Evolutionary conservation across 2,888 invertebrate species (phyloP).

Genomic region (Zelleria hepariella): DNA sequence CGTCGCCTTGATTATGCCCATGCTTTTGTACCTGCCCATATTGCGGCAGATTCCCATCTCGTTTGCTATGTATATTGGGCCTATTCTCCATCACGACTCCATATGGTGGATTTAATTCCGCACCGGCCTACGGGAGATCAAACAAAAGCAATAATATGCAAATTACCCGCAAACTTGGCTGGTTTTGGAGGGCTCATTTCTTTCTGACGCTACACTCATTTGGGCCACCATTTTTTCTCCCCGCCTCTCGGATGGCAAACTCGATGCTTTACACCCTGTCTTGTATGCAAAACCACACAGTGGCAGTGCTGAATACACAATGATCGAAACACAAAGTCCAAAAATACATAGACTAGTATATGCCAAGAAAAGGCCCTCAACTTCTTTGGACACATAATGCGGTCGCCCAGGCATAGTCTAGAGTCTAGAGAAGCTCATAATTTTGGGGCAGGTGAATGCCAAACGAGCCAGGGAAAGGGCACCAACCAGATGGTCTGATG

Average conservation of each 20-base stretch:
- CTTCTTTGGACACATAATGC: too few species aligned
- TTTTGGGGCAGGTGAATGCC: too few species aligned
- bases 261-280: background rate
- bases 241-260: background rate
- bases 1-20: background rate
- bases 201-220: background rate
- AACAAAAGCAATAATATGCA: constrained; percentile 3
- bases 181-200: background rate
- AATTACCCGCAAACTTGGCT: background rate
- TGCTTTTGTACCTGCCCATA: background rate
- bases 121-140: background rate
- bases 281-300: background rate
- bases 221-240: background rate
- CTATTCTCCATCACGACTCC: background rate
- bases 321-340: background rate
- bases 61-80: background rate
- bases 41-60: background rate
- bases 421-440: too few species aligned
- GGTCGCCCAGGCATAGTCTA: too few species aligned
- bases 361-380: too few species aligned
- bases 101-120: background rate
- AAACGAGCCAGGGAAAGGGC: too few species aligned
- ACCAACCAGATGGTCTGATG: too few species aligned
- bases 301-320: background rate
- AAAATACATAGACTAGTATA: too few species aligned